Base-by-base conservation (phyloP, 2,888 invertebrate species). In the Cybosia mesomella region DNA sequence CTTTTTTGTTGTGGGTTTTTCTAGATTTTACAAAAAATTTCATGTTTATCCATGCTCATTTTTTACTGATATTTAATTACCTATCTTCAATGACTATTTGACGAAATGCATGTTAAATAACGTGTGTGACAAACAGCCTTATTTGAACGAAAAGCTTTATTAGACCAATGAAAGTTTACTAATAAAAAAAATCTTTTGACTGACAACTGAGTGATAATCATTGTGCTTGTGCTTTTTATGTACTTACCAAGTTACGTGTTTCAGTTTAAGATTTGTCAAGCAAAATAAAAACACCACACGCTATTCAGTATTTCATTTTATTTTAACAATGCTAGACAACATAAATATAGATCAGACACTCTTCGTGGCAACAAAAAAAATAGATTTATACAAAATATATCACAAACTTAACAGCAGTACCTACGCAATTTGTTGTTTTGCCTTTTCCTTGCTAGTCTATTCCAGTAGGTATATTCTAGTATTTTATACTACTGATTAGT, bases 191-290 rank as follows among this genome's bases (percentile, higher is more conserved):
- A 87, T 91, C 91, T 93, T 91, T 90, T 89, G 94, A 95, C 94
- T 95, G 94, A 94, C 83, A 84, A 89, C 85, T 89, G 89, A 93
- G 92, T 93, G 93, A 95, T 93, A 92, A 89, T 86, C 81, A 90
- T 89, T 89, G 90, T 91, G 95, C 95, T 95, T 95, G 92, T 93
- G 95, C 95, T 95, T 95, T 91, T 89, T 92, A 90, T 94, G 92
- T 95, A 92, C 87, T 91, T 91, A 58, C 55, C 24, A 55, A 92
- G 91, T 91, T 87, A 90, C 87, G 89, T 89, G 85, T 89, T 93
- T 91, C 87, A 85, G 84, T 91, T 92, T 91, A 90, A 89, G 83
- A 84, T 87, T 89, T 87, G 86, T 89, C 82, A 88, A 90, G 92
- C 92, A 91, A 90, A 86, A 87, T 85, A 93, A 91, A 91, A 92